phyloP scores from a whole-genome alignment of 1,140 invertebrate species.

The Dolichoris vasculosae region DNA sequence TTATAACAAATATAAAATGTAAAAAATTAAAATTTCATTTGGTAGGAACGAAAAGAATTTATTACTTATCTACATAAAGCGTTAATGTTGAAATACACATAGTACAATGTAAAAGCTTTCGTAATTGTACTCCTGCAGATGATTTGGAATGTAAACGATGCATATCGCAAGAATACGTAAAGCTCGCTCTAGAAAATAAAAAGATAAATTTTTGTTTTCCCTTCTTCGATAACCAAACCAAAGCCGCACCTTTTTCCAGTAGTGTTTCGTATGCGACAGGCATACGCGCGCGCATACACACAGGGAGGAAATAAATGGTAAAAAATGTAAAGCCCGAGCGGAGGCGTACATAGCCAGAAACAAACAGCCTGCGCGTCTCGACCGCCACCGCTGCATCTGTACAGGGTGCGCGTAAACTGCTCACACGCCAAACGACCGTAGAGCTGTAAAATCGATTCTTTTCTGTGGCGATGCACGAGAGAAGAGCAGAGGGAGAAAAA shows the following conservation, averaged over 20 bases:
- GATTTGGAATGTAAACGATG: not conserved
- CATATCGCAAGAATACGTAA: not conserved
- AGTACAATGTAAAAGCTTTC: no score
- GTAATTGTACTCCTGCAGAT: not conserved
- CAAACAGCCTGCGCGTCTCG: not conserved
- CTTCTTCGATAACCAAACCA: not conserved
- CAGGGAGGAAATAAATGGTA: conserved; percentile 6
- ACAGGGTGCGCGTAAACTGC: not conserved
- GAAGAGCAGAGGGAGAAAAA: conserved; percentile 23
- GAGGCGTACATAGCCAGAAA: conserved; percentile 7
- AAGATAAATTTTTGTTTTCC: not conserved
- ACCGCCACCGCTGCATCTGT: conserved; percentile 20
- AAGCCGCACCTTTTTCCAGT: conserved; percentile 11
- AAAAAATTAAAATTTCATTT: not conserved
- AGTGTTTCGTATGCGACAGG: not conserved
- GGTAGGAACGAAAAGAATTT: not conserved
- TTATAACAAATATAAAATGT: not conserved
- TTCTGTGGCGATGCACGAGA: not conserved
- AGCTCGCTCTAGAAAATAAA: not conserved
- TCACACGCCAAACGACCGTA: not conserved
- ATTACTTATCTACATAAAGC: no score
- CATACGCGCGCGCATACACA: not conserved
- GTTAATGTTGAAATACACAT: no score
- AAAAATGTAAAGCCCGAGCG: conserved; percentile 32
- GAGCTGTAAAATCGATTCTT: conserved; percentile 48